Base-by-base conservation (phyloP, 2,888 invertebrate genomes). In the Lissocephala sabroskyi region DNA sequence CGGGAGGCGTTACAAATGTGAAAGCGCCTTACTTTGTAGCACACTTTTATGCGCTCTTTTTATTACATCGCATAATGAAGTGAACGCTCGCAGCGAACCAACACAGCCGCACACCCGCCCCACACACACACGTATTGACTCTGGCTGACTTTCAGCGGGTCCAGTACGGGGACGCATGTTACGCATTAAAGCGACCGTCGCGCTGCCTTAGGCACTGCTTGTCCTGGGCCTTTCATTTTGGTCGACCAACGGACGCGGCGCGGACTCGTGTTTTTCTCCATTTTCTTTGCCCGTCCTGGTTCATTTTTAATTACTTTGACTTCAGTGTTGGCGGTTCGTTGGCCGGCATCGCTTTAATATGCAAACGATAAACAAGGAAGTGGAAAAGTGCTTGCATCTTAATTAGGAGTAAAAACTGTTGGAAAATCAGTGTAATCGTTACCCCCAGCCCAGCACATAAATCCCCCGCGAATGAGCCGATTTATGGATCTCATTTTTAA, bases 41-140 rank as follows among this genome's bases (percentile, higher is more conserved):
- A 50, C 49, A 57, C 50, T 61, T 65, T 67, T 59, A 65, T 61
- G 65, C 50, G 59, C 49, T 41, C 45, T 43, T 45, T 59, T 62
- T 58, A 58, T 58, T 56, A 44, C 59, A 51, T 36, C 48, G 52
- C 58, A 65, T 65, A 65, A 65, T 65, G 63, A 63, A 65, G 59
- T 63, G 60, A 62, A 56, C 52, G 30, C 45, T 32, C 30, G 4
- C 23, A 37, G 2, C 36, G 18, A 10, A n/a, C 36, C 14, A 18
- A 17, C 19, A 3, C 3, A n/a, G n/a, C n/a, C n/a, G 42, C 47
- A 45, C 47, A 50, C 7, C 11, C 19, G 16, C 28, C 29, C 46
- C 16, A 13, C 1, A 6, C 32, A 28, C 36, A 35, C 45, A 33
- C 65, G 60, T n/a, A n/a, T 62, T 65, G 65, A 65, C 65, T 62